Evolutionary conservation across 2,888 invertebrate species (phyloP).

Genomic region (Stenchaetothrips biformis): DNA sequence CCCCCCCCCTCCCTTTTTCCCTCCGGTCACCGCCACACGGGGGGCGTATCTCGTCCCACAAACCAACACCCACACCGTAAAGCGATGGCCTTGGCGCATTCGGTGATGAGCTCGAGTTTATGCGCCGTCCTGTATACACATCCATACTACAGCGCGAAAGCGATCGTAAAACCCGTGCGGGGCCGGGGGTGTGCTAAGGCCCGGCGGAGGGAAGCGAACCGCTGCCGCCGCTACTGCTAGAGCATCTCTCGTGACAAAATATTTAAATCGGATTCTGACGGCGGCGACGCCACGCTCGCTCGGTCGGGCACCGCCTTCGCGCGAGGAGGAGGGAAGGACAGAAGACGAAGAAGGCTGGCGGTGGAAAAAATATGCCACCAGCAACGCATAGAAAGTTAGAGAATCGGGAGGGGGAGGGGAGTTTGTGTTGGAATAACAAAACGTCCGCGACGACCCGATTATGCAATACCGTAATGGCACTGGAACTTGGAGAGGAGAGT

Average conservation of each 20-base stretch:
- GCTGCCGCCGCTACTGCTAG: neutral
- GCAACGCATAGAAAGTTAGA: too few species aligned
- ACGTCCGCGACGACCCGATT: too few species aligned
- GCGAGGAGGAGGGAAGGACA: too few species aligned
- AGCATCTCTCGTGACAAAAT: conserved; percentile 9
- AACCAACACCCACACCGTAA: neutral
- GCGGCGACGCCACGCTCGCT: neutral
- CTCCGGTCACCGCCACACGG: neutral
- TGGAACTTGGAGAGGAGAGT: too few species aligned
- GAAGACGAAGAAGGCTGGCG: too few species aligned
- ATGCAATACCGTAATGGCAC: too few species aligned
- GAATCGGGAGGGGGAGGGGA: too few species aligned
- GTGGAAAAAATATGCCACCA: too few species aligned
- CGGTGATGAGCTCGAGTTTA: neutral
- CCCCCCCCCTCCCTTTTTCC: neutral
- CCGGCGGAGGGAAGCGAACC: neutral
- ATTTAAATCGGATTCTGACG: conserved; percentile 20
- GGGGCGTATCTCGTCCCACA: neutral
- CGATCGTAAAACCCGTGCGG: conserved; percentile 11
- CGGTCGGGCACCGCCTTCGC: neutral
- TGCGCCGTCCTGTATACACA: neutral
- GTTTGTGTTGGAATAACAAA: too few species aligned
- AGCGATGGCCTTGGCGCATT: neutral
- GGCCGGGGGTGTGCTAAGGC: neutral
- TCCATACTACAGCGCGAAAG: neutral